These are phyloP conservation scores for Crossocerus cetratus DNA, from an alignment of 2,888 invertebrate genomes.

Conservation along the genomic window DNA sequence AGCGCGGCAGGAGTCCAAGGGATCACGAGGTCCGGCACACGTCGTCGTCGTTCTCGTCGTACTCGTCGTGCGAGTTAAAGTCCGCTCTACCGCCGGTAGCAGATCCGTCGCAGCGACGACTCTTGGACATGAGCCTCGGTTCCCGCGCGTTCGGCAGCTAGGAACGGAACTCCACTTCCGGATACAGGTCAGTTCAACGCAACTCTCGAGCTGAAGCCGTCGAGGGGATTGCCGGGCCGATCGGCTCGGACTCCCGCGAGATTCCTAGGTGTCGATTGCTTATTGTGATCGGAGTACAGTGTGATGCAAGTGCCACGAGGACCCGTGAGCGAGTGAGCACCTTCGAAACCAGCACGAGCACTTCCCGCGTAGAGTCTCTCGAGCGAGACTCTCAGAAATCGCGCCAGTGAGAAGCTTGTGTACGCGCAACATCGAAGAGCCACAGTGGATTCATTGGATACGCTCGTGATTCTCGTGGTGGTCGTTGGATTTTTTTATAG, in stretches of 20 bases:
- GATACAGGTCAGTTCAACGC: slow-evolving; percentile 56
- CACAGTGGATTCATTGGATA: background rate
- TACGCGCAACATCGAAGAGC: background rate
- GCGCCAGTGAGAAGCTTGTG: background rate
- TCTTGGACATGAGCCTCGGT: slow-evolving; percentile 60
- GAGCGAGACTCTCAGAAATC: background rate
- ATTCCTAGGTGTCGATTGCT: too few relatives aligned
- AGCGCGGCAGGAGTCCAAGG: slow-evolving; percentile 64
- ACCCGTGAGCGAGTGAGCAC: slow-evolving; percentile 51
- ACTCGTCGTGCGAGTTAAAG: slow-evolving; percentile 13
- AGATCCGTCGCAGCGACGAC: slow-evolving; percentile 39
- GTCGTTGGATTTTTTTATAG: background rate
- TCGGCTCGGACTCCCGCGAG: too few relatives aligned
- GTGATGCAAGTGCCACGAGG: slow-evolving; percentile 3
- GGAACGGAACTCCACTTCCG: slow-evolving; percentile 37
- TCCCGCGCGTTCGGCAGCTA: slow-evolving; percentile 57
- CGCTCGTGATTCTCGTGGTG: slow-evolving; percentile 3
- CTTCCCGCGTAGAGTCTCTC: slow-evolving; percentile 19
- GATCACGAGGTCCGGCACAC: slow-evolving; percentile 61
- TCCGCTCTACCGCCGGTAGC: slow-evolving; percentile 46
- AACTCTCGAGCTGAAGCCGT: too few relatives aligned
- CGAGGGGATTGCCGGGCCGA: too few relatives aligned
- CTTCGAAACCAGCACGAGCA: slow-evolving; percentile 14
- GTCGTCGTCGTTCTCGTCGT: slow-evolving; percentile 5
- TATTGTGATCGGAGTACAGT: background rate